These are phyloP conservation scores for Galeopterus variegatus DNA, from an alignment of 2,113 vertebrate genomes.

Conservation along the genomic window DNA sequence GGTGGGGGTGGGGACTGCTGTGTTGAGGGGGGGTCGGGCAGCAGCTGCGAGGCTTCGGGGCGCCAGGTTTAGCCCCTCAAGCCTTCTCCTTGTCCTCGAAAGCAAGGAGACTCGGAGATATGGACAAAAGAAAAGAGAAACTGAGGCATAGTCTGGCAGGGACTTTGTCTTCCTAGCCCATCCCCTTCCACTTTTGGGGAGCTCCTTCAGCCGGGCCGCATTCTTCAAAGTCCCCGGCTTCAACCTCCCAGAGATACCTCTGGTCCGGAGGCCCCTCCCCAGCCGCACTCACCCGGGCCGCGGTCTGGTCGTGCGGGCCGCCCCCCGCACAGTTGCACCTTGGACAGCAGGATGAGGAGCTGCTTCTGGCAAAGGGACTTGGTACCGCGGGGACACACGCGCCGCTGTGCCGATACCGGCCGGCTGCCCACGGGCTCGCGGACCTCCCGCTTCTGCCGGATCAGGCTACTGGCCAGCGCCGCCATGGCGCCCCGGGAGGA, in stretches of 20 bases:
- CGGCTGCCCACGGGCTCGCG: constrained; percentile 93
- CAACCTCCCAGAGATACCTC: constrained; percentile 53
- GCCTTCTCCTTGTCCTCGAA: constrained; percentile 72
- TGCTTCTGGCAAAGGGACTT: constrained; percentile 96
- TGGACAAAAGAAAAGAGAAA: constrained; percentile 63
- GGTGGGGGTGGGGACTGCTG: constrained; percentile 73
- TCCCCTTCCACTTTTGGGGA: constrained; percentile 57
- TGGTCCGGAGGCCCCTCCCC: constrained; percentile 34
- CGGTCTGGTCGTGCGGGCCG: constrained; percentile 91
- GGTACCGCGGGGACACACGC: constrained; percentile 94
- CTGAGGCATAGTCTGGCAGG: constrained; percentile 50
- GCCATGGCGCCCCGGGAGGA: constrained; percentile 90
- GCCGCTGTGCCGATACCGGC: constrained; percentile 92
- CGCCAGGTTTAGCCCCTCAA: constrained; percentile 35
- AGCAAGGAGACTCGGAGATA: constrained; percentile 68
- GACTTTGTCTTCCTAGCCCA: constrained; percentile 42
- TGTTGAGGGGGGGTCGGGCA: not conserved
- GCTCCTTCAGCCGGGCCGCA: not conserved
- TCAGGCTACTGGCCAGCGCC: constrained; percentile 94
- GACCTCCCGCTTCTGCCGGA: constrained; percentile 94
- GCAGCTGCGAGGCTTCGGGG: constrained; percentile 4
- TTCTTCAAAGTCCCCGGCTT: constrained; percentile 38
- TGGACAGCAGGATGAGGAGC: constrained; percentile 94
- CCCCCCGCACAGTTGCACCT: constrained; percentile 94
- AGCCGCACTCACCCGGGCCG: constrained; percentile 91